These are phyloP conservation scores for Nemapogon koenigi DNA, from an alignment of 2,888 invertebrate genomes.

Conservation along the genomic window DNA sequence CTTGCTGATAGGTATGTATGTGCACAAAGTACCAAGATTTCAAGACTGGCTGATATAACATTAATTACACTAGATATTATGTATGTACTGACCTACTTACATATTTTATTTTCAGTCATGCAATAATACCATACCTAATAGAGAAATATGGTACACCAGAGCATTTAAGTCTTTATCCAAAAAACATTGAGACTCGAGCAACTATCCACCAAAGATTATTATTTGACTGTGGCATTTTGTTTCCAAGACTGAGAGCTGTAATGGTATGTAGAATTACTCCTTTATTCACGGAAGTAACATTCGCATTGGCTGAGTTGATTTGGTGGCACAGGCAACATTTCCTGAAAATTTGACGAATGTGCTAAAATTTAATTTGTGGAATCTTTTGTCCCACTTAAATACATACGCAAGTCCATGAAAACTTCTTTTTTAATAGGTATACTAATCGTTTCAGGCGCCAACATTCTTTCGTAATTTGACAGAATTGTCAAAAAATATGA, in stretches of 20 bases:
- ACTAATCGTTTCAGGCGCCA: constrained; percentile 34
- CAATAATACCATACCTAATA: constrained; percentile 42
- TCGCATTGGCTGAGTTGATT: too few species aligned
- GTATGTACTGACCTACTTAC: too few species aligned
- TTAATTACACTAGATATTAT: too few species aligned
- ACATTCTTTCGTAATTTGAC: constrained; percentile 36
- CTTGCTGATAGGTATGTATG: constrained; percentile 40
- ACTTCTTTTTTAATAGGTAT: too few species aligned
- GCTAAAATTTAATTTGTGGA: too few species aligned
- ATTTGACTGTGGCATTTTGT: constrained; percentile 45
- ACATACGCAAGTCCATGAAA: too few species aligned
- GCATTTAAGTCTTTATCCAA: constrained; percentile 35
- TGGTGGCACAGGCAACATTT: too few species aligned
- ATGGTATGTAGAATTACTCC: constrained; percentile 31
- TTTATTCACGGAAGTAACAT: too few species aligned
- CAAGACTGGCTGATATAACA: too few species aligned
- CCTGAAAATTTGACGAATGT: too few species aligned
- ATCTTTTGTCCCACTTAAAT: too few species aligned
- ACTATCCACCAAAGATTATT: constrained; percentile 39
- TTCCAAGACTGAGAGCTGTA: constrained; percentile 38
- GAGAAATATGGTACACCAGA: constrained; percentile 39
- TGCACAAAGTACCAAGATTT: background rate
- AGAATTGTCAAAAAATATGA: constrained; percentile 29
- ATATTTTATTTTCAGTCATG: constrained; percentile 35
- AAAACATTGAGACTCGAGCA: constrained; percentile 33